Conservation (phyloP, 1,140 invertebrate species). For the Thereuonema tuberculata region DNA sequence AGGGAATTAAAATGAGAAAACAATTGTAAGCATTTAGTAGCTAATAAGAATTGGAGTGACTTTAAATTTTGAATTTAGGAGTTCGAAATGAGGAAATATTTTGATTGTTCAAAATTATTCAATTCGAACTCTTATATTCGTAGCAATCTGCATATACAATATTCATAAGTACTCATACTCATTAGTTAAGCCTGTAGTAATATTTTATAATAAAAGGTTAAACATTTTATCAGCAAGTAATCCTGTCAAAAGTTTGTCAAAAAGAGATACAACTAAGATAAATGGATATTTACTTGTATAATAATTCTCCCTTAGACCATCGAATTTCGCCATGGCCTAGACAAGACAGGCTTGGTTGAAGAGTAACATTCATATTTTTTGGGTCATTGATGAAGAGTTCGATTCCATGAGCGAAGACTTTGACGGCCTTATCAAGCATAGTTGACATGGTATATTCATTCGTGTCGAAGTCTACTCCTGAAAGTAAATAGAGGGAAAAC, state of each 20-base stretch:
- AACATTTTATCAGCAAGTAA: background rate
- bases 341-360: constrained; percentile 67
- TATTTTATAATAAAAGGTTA: background rate
- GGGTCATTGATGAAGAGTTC: constrained; percentile 67
- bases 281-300: background rate
- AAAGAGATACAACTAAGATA: background rate
- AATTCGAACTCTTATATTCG: too few species aligned
- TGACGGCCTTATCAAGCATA: constrained; percentile 74
- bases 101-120: too few species aligned
- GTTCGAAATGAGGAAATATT: too few species aligned
- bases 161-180: too few species aligned
- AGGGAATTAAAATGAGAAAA: background rate
- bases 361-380: constrained; percentile 41
- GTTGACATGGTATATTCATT: constrained; percentile 59
- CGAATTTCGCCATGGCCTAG: constrained; percentile 52
- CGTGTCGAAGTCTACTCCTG: constrained; percentile 84
- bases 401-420: constrained; percentile 78
- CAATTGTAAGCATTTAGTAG: background rate
- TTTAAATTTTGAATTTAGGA: too few species aligned
- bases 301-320: constrained; percentile 39
- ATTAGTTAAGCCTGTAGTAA: too few species aligned
- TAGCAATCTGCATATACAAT: too few species aligned
- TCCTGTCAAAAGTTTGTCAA: background rate
- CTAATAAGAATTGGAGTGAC: too few species aligned
- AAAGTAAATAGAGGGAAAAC: constrained; percentile 6